Base-by-base conservation (phyloP, 2,888 invertebrate genomes). In the Loripinus fragilis region DNA sequence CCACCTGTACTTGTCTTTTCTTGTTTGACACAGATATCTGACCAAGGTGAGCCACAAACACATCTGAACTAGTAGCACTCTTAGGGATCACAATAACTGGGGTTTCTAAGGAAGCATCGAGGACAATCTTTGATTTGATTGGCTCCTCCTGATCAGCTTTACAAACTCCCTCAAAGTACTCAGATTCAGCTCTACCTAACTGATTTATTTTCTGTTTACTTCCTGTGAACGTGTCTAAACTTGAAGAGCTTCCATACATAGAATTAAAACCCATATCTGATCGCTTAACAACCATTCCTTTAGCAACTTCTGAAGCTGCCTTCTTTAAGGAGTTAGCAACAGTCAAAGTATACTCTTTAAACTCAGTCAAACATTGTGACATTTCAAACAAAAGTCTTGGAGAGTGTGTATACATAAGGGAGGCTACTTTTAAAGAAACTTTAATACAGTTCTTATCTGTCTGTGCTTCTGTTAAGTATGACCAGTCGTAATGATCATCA, bases 251-350 rank as follows among this genome's bases (percentile, higher is more conserved):
- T 42, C 86, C 86, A 70, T 75, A 80, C 33, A 80, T 52, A 0
- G 82, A 76, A 25, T 41, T 86, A 78, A 69, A 82, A 78, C 71
- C 74, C 23, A 74, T 25, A 20, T 81, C 81, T 64, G 71, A 48
- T 71, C 79, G 71, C 75, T 87, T 88, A 41, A 88, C 89, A 28
- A 94, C 94, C 76, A 98, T 95, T 0, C 97, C 97, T 79, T 97
- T 95, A 33, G 98, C 98, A 96, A 98, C 97, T 94, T 98, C 98
- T 0, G 97, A 97, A 45, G 98, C 98, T 72, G 98, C 98, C 73
- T 96, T 96, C 86, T 96, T 96, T 87, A 98, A 96, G 70, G 97
- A 97, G 72, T 96, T 95, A 20, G 97, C 97, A 85, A 98, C 95
- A 92, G 97, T 96, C 73, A 96, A 96, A 87, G 97, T 94, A 94